Base-by-base conservation (phyloP, 1,140 invertebrate genomes). In the Galleria mellonella region DNA sequence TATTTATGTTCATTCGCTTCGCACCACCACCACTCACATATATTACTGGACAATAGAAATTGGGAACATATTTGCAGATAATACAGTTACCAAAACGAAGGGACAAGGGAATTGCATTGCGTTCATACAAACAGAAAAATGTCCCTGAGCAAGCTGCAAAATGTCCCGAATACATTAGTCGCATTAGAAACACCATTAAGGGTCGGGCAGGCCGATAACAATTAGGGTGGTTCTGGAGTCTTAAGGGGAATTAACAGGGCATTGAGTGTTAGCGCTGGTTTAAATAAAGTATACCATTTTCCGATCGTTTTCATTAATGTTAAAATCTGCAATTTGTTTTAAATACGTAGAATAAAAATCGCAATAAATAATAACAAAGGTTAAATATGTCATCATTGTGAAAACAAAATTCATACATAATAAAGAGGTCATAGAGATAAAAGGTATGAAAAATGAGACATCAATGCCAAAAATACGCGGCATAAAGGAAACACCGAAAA, bases 131-230 rank as follows among this genome's bases (percentile, higher is more conserved):
- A 81, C 61, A 82, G 69, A 84, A 79, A 83, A 83, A 81, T 81
- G 67, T 70, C 78, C 71, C 38, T 56, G 66, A 71, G 81, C 76
- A 79, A 78, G 74, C 81, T 83, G 81, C 78, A 81, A 72, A 85
- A 79, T 83, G 81, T 85, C 78, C 71, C 75, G 61, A 83, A 77
- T 79, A 83, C 78, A 85, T 85, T 85, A 85, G 73, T 48, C 62
- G 76, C 81, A 85, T 85, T 83, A 85, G 78, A 85, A 75, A 76
- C 64, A 72, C 74, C 72, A 79, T 83, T 83, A 83, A 73, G 78
- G 75, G 75, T 64, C 64, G 72, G 45, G 30, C 46, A 48, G 47
- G 54, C 76, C 75, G 78, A 81, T 83, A 79, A 83, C 78, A 84
- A 84, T 85, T 83, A 85, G 76, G 78, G 81, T 81, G 69, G 68